Conservation (phyloP, 2,888 invertebrate genomes). For the Helobdella robusta region DNA sequence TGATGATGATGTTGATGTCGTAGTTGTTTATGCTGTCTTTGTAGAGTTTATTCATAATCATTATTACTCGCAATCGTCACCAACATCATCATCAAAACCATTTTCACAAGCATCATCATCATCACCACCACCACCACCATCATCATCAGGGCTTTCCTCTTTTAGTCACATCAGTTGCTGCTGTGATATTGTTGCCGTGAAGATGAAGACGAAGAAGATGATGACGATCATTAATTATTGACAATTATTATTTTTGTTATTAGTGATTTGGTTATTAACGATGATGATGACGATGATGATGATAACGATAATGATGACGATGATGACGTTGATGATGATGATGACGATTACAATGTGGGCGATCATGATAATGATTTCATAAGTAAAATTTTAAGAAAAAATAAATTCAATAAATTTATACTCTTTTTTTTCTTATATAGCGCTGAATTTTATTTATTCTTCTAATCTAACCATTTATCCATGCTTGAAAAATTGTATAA, state of each 20-base stretch:
- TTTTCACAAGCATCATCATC: too few species aligned
- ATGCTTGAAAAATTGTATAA: too few species aligned
- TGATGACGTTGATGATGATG: conserved; percentile 14
- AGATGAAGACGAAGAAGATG: conserved; percentile 2
- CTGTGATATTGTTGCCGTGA: background rate
- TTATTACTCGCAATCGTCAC: too few species aligned
- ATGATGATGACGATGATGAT: conserved; percentile 15
- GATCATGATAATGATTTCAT: conserved; percentile 8
- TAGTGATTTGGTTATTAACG: background rate
- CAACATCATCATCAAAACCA: too few species aligned
- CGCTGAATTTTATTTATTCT: too few species aligned
- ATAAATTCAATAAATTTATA: background rate
- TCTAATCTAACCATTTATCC: too few species aligned
- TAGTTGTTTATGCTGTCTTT: background rate
- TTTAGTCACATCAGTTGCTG: too few species aligned
- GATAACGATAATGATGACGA: conserved; percentile 11
- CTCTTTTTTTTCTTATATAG: too few species aligned
- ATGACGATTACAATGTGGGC: background rate
- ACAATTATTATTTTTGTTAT: background rate
- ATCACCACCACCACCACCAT: too few species aligned
- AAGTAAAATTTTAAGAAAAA: background rate
- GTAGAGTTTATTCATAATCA: background rate
- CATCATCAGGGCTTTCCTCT: too few species aligned
- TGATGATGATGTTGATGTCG: background rate
- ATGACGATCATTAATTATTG: background rate